Evolutionary conservation across 2,113 vertebrate genomes (phyloP), one percentile per base, ranked within the genome.

Genomic region (Podilymbus podiceps): DNA sequence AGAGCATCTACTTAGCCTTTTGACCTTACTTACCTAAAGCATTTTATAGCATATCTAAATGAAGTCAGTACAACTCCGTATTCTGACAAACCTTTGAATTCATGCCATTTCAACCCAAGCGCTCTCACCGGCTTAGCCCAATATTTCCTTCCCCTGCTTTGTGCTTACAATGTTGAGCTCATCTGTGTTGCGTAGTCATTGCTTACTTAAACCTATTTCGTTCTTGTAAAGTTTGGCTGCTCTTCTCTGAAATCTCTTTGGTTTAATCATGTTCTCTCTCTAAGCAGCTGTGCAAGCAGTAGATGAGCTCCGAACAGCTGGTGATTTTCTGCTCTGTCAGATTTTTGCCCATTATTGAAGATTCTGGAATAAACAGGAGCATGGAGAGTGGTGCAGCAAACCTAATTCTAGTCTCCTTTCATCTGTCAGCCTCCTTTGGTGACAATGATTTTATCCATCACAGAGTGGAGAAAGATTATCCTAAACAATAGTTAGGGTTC

Each of bases 11-110:
- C 92, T 89, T 90, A 84, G 16, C 83, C 83, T 81, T 90, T 84
- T 85, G 89, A 82, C 90, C 83, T 89, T 84, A 53, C 89, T 94
- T 92, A 95, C 90, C 66, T 58, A 89, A 82, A 78, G 23, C 53
- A 60, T 82, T 90, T 89, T 71, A 50, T 82, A 73, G 81, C 60
- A 35, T 17, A 52, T 31, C 68, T 75, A 56, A 76, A 58, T 49
- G 53, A 93, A 89, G 49, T n/a, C 76, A 72, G 56, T 38, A 33
- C 19, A 44, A 17, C 55, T 47, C 66, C 56, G 55, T 64, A 64
- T 90, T 90, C 69, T 93, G 72, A 68, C 33, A 86, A 80, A 60
- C 52, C 47, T 82, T 84, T 82, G 83, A 96, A 82, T 93, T 85
- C 73, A 63, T 50, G 69, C 69, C 84, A n/a, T 84, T 92, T 89